Evolutionary conservation across 2,888 invertebrate species (phyloP), one percentile per base, ranked within the genome.

Genomic region (Dorcus parallelipipedus): DNA sequence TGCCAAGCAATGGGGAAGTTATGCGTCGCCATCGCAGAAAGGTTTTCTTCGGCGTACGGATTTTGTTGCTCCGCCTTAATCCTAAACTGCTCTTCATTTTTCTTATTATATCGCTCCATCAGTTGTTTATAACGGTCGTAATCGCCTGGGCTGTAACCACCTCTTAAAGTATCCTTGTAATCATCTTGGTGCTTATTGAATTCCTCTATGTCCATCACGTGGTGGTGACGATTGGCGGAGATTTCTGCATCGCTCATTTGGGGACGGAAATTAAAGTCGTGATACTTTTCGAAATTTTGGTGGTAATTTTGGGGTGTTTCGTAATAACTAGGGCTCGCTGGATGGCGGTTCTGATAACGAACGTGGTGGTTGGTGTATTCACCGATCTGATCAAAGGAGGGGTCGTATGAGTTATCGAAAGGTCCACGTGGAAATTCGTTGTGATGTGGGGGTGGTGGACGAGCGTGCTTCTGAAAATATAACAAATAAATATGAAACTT

Each of bases 81-180:
- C 23, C 45, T 42, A 26, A 50, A 58, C 39, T 58, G 45, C 8
- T 54, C 54, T 8, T 58, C 43, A 38, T 53, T 43, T 9, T 49
- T 53, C 39, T 38, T 53, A 38, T 54, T 58, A 39, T 58, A 58
- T 3, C 38, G 48, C 14, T 58, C 54, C 48, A 38, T 54, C 43
- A 58, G 38, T 8, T 48, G 43, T 23, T 38, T 53, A 23, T 54
- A 49, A 42, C 45, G 41, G 14, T 45, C 17, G 23, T 42, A 58
- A 38, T 54, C 57, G 1, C 38, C 26, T 7, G 26, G 26, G 26
- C 1, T 20, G 3, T 9, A 17, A 20, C 45, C 3, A 3, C n/a
- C 17, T 10, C 9, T 23, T 10, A 23, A 9, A 2, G 5, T 20
- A 9, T 23, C 45, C n/a, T 45, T 23, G 3, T 20, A 45, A 20